These are phyloP conservation scores for Lasioglossum oenotherae DNA, from an alignment of 2,888 invertebrate species.

Conservation along the genomic window DNA sequence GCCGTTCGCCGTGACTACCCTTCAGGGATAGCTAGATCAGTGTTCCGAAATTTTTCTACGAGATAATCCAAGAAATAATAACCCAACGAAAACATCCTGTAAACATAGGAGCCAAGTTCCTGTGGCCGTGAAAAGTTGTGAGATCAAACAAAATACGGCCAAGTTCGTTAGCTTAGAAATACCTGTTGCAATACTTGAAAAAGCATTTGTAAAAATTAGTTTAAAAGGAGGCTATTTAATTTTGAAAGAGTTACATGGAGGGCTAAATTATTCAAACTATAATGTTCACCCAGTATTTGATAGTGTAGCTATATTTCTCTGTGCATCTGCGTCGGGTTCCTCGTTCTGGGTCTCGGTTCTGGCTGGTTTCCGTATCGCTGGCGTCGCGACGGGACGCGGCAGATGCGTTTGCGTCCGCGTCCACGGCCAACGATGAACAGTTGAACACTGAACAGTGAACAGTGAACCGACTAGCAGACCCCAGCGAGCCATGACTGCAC, in stretches of 20 bases:
- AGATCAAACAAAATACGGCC: too few relatives aligned
- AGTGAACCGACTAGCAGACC: not conserved
- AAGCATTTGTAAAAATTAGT: too few relatives aligned
- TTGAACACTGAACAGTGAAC: not conserved
- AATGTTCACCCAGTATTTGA: too few relatives aligned
- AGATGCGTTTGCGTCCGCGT: slow-evolving; percentile 1
- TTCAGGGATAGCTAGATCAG: not conserved
- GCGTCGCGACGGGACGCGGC: not conserved
- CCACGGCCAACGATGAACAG: not conserved
- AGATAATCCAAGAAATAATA: not conserved
- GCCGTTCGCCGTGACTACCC: not conserved
- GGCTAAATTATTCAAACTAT: too few relatives aligned
- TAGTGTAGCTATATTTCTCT: not conserved
- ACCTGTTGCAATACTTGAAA: too few relatives aligned
- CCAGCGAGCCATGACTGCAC: not conserved
- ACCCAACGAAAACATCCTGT: too few relatives aligned
- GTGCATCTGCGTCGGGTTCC: not conserved
- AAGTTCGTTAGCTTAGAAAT: too few relatives aligned
- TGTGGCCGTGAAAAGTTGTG: too few relatives aligned
- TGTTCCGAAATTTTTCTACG: not conserved
- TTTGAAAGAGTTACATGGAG: too few relatives aligned
- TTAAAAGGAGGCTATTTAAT: too few relatives aligned
- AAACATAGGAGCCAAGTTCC: too few relatives aligned
- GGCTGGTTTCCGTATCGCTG: slow-evolving; percentile 21
- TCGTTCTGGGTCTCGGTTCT: slow-evolving; percentile 2